phyloP scores from a whole-genome alignment of 2,113 vertebrate genomes.

The Panthera leo region DNA sequence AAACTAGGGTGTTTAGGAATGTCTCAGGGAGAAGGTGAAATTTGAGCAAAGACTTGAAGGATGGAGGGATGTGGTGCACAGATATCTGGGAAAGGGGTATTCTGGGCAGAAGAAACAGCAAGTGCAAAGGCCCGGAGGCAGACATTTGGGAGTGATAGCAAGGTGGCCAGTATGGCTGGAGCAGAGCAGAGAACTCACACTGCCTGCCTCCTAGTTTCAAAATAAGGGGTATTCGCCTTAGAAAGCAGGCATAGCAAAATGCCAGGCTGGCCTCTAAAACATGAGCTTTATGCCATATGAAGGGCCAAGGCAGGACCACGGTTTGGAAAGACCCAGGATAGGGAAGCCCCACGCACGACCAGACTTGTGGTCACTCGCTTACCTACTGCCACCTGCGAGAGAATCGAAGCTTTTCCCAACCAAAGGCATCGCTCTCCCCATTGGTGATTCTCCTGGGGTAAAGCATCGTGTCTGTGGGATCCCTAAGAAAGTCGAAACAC shows the following conservation, averaged over 20 bases:
- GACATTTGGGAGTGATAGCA: accelerated
- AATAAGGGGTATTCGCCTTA: background rate
- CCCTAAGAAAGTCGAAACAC: accelerated
- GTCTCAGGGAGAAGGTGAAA: background rate
- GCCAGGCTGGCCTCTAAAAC: background rate
- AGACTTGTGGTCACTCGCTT: background rate
- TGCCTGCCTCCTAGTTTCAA: background rate
- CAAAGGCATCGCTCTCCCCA: background rate
- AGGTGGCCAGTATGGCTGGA: background rate
- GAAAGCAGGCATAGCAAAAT: background rate
- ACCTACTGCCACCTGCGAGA: background rate
- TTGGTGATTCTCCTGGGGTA: background rate
- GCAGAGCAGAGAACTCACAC: background rate
- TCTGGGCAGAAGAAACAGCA: background rate
- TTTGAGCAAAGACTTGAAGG: background rate
- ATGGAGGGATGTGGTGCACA: background rate
- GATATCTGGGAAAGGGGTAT: background rate
- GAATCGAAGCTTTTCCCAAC: background rate
- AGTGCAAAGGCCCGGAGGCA: conserved; percentile 15
- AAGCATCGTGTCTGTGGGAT: background rate
- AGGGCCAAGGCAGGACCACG: background rate
- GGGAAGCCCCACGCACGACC: accelerated
- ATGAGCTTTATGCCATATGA: background rate
- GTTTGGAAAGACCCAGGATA: background rate
- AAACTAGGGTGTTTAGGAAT: background rate